phyloP scores from a whole-genome alignment of 2,888 invertebrate species.

The Lepas anatifera region DNA sequence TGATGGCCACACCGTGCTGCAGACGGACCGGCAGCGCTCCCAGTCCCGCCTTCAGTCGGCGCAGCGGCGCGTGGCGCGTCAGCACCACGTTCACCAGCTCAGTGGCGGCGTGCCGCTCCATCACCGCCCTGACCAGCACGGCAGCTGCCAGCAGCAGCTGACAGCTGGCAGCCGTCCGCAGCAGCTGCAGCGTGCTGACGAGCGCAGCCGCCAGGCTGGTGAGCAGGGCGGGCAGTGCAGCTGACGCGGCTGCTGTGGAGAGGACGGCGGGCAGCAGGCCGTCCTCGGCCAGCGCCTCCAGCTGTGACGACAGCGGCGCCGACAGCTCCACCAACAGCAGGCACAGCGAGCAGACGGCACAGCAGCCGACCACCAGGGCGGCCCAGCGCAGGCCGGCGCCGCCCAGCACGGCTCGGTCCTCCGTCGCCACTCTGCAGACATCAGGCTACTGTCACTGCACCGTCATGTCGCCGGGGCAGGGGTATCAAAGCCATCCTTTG shows the following conservation, averaged over 20 bases:
- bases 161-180: slow-evolving; percentile 48
- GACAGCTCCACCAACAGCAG: slow-evolving; percentile 47
- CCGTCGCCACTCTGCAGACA: neutral
- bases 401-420: neutral
- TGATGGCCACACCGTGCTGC: neutral
- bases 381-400: neutral
- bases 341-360: slow-evolving; percentile 41
- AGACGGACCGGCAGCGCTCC: neutral
- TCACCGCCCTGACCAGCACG: neutral
- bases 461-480: too few relatives aligned
- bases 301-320: slow-evolving; percentile 42
- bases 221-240: slow-evolving; percentile 30
- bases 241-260: slow-evolving; percentile 48
- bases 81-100: slow-evolving; percentile 40
- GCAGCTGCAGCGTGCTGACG: slow-evolving; percentile 49
- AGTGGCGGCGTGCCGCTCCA: slow-evolving; percentile 28
- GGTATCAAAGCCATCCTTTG: too few relatives aligned
- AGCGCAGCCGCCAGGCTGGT: slow-evolving; percentile 49
- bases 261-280: slow-evolving; percentile 47
- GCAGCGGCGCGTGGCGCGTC: slow-evolving; percentile 44
- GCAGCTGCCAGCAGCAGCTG: slow-evolving; percentile 43
- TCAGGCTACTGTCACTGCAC: too few relatives aligned
- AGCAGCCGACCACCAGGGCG: neutral
- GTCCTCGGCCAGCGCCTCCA: slow-evolving; percentile 45
- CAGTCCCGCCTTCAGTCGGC: neutral